These are phyloP conservation scores for Hydrolagus colliei DNA, from an alignment of 2,797 vertebrate genomes.

Conservation along the genomic window DNA sequence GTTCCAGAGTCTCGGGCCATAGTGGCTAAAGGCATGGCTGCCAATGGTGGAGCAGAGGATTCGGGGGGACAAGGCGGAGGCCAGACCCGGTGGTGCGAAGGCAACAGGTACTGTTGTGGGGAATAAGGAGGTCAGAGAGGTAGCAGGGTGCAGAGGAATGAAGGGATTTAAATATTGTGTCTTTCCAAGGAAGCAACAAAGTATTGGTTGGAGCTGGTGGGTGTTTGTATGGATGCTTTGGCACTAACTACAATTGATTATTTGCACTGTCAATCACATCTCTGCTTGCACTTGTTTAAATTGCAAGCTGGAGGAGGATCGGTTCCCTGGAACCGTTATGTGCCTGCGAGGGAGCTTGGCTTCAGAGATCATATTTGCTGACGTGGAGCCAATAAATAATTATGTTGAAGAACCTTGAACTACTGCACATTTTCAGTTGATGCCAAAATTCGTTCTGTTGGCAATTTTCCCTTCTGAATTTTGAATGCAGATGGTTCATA, in stretches of 20 bases:
- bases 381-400: background rate
- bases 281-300: background rate
- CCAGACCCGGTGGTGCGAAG: too few species aligned
- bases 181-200: background rate
- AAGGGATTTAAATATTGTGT: too few species aligned
- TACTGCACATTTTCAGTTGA: background rate
- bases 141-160: background rate
- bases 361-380: background rate
- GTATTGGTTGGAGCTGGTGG: background rate
- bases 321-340: background rate
- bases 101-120: too few species aligned
- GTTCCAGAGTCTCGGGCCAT: too few species aligned
- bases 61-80: too few species aligned
- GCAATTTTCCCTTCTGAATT: background rate
- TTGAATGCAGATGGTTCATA: background rate
- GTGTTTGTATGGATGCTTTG: background rate
- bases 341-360: background rate
- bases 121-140: background rate
- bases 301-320: background rate
- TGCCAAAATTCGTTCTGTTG: background rate
- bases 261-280: background rate
- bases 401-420: background rate
- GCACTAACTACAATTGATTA: background rate
- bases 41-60: too few species aligned
- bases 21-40: too few species aligned